These are phyloP conservation scores for Cyphomyrmex costatus DNA, from an alignment of 1,140 invertebrate genomes.

Conservation along the genomic window DNA sequence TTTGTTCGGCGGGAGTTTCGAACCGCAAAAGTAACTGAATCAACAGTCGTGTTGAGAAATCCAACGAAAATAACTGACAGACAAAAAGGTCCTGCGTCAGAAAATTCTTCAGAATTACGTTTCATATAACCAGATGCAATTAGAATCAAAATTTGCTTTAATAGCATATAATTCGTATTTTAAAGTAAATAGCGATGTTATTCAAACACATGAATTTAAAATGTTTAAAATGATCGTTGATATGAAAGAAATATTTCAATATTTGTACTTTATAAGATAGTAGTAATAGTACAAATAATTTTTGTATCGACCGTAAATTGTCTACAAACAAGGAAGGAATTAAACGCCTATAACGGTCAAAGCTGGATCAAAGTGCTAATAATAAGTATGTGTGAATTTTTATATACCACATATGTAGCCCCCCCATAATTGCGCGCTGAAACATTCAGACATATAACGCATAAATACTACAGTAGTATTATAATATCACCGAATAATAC, in stretches of 20 bases:
- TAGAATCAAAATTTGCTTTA: background rate
- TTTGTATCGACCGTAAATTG: too few species aligned
- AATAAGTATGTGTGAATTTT: too few species aligned
- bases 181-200: background rate
- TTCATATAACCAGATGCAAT: background rate
- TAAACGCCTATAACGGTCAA: too few species aligned
- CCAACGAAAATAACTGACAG: background rate
- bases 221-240: background rate
- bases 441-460: too few species aligned
- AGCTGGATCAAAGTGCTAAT: too few species aligned
- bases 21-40: background rate
- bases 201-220: background rate
- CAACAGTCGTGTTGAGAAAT: background rate
- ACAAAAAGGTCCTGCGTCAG: background rate
- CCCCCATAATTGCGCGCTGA: too few species aligned
- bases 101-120: background rate
- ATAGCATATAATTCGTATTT: background rate
- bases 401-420: too few species aligned
- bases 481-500: too few species aligned
- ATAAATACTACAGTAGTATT: too few species aligned
- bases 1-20: slow-evolving; percentile 9
- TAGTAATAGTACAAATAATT: too few species aligned
- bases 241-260: background rate
- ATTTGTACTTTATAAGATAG: too few species aligned
- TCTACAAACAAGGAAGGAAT: too few species aligned